Evolutionary conservation across 1,140 invertebrate species (phyloP).

Genomic region (Drosophila kohkoa): DNA sequence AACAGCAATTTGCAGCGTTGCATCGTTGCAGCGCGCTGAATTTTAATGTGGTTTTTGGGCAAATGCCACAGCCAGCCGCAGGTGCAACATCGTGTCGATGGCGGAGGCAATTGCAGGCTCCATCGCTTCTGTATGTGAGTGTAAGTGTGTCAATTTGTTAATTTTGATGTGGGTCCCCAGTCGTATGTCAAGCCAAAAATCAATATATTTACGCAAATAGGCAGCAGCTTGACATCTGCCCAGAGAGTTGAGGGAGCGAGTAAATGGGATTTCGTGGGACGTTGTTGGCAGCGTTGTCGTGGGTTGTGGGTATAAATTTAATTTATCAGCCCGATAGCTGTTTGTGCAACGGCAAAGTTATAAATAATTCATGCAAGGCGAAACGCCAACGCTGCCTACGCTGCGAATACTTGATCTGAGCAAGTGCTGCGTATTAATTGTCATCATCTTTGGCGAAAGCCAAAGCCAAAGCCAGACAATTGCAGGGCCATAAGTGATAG

Average conservation of each 20-base stretch:
- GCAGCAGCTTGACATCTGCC: constrained; percentile 70
- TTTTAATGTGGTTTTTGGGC: constrained; percentile 77
- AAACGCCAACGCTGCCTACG: constrained; percentile 1
- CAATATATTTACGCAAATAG: constrained; percentile 71
- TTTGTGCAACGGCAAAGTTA: constrained; percentile 49
- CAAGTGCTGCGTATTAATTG: constrained; percentile 6
- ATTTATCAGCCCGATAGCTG: constrained; percentile 47
- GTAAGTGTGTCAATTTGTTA: constrained; percentile 45
- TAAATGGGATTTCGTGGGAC: constrained; percentile 48
- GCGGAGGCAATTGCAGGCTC: not conserved
- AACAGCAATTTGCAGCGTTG: constrained; percentile 58
- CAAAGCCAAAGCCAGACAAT: not conserved
- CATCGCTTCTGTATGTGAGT: constrained; percentile 6
- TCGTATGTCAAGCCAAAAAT: constrained; percentile 69
- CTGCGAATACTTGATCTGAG: constrained; percentile 28
- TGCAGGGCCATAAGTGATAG: constrained; percentile 38
- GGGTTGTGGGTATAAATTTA: constrained; percentile 52
- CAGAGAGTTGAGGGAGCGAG: constrained; percentile 5
- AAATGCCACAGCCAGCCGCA: constrained; percentile 55
- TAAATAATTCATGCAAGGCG: constrained; percentile 54
- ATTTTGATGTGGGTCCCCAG: constrained; percentile 42
- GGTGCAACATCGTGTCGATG: constrained; percentile 9
- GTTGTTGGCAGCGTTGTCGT: not conserved
- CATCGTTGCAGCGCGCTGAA: constrained; percentile 44
- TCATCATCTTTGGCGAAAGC: not conserved